Conservation (phyloP, 2,888 invertebrate genomes). For the Andrena flavipes region DNA sequence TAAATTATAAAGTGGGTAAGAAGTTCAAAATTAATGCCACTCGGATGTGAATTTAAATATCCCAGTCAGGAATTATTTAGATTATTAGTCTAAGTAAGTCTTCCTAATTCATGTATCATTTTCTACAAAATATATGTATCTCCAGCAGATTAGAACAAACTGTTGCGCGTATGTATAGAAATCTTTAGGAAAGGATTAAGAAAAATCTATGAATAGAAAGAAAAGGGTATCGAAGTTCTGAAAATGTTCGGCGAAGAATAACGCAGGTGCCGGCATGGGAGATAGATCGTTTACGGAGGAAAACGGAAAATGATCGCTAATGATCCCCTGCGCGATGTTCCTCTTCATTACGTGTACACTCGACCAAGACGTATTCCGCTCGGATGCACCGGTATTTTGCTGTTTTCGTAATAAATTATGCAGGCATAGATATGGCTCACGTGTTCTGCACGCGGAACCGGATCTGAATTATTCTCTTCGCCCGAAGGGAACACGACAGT, state of each 20-base stretch:
- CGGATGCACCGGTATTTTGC: constrained; percentile 46
- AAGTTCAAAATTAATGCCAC: not conserved
- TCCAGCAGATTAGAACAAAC: too few relatives aligned
- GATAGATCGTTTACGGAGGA: constrained; percentile 6
- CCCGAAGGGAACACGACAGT: constrained; percentile 53
- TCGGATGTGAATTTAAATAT: too few relatives aligned
- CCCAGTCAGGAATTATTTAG: too few relatives aligned
- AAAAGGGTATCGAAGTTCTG: not conserved
- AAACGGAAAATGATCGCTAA: constrained; percentile 25
- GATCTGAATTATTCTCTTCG: constrained; percentile 68
- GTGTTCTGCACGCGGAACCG: constrained; percentile 70
- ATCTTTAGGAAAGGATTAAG: too few relatives aligned
- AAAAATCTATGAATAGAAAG: too few relatives aligned
- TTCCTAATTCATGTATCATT: too few relatives aligned
- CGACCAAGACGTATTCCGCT: constrained; percentile 35
- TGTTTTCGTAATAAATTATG: constrained; percentile 67
- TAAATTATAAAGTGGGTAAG: not conserved
- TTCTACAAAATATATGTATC: too few relatives aligned
- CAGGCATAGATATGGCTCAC: constrained; percentile 54
- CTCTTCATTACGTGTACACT: constrained; percentile 45
- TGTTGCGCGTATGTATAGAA: too few relatives aligned
- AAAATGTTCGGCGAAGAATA: not conserved
- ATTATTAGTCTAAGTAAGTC: too few relatives aligned
- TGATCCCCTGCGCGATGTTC: constrained; percentile 32
- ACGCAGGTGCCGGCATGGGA: not conserved